Evolutionary conservation across 2,113 vertebrate species (phyloP), one percentile per base, ranked within the genome.

Genomic region (Apodemus speciosus): DNA sequence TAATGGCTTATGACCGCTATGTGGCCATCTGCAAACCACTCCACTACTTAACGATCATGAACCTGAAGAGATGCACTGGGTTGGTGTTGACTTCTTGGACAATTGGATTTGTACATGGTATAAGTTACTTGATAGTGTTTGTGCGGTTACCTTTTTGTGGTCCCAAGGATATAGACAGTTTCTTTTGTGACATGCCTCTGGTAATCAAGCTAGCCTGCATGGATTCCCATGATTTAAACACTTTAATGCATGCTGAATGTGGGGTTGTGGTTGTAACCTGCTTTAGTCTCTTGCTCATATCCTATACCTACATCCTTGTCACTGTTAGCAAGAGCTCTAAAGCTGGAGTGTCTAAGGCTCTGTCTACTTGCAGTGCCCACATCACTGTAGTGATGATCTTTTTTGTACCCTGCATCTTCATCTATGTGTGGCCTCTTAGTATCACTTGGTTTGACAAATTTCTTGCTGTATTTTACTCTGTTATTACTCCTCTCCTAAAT

Each of bases 21-120:
- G 92, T 97, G 38, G 97, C 97, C 76, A 97, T 98, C 46, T 97
- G 97, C 40, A 96, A 97, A 18, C 97, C 97, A n/a, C 88, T 97
- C 13, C 89, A 83, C 40, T 98, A 97, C 84, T 83, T 84, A 2
- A 94, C 81, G 1, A 93, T 97, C 62, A 97, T 97, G 93, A 95
- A 43, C 56, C 85, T 79, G 11, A 25, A 51, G 60, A 87, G 49
- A 51, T 97, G 95, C 46, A 53, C 25, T 64, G 9, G 68, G 32
- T 27, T 97, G 43, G 87, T 94, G 23, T 0, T 40, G 0, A 88
- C n/a, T 32, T 95, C 80, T 51, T 96, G 96, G 96, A 53, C 43
- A 11, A 73, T 32, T 62, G 96, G 90, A 3, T 77, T 95, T 80
- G 35, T 93, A 23, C 96, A 96, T 87, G 88, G 88, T 14, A 20